Base-by-base conservation (phyloP, 30 jellyfish, hydroid and myxozoan species). In the Calvadosia cruxmelitensis region DNA sequence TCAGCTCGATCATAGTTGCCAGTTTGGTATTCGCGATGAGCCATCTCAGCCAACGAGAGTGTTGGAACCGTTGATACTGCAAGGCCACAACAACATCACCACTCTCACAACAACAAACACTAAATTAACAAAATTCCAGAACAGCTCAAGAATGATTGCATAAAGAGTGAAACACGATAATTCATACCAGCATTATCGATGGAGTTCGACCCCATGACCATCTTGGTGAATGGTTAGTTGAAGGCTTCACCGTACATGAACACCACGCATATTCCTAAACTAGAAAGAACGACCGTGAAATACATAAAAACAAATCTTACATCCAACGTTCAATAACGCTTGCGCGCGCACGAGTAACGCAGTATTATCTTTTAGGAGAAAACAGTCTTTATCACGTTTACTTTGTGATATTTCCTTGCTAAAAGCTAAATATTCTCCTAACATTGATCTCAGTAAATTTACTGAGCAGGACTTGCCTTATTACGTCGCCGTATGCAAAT, bases 1-100 rank as follows among this genome's bases (percentile, higher is more conserved):
- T 89, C 95, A 10, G 98, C 98, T 27, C 95, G 80, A 27, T 81
- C 98, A 53, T 89, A 89, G 53, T 82, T 89, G 16, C 95, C 98
- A 82, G 83, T 78, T 31, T 89, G 95, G 66, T 81, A 89, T 82
- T 89, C 98, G 49, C 98, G 57, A 31, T 89, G 95, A 66, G 98
- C 98, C 26, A 81, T 83, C 70, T 87, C 96, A 36, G 96, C 96
- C 81, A 87, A 72, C 7, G 96, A 76, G 33, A 87, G 71, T 29
- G 94, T 87, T 28, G 96, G 69, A 10, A 85, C 96, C 34, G 81
- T 84, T 49, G 69, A 79, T 29, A 78, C 96, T 85, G 64, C 23
- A 74, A 49, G 57, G 57, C 20, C 57, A 69, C 12, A 26, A 34
- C 34, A 1, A 0, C 70, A 64, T 25, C 23, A 64, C 3, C 33